Percentiles rank a stretch among this genome's conserved stretches.
Evolutionary conservation across 2,888 invertebrate genomes (phyloP).

Genomic region (Drosophila lutescens): DNA sequence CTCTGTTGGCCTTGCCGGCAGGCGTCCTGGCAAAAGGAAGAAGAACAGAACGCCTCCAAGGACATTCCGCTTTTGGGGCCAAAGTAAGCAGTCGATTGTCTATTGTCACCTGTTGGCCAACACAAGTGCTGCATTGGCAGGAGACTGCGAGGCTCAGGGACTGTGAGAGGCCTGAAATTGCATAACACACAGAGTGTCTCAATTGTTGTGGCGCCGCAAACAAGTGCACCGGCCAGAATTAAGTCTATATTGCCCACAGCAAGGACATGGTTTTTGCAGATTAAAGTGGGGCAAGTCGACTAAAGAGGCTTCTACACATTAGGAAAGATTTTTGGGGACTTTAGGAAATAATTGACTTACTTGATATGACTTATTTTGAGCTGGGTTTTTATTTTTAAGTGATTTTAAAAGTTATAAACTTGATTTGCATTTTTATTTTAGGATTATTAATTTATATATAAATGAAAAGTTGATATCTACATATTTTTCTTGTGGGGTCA

Average conservation of each 20-base stretch:
- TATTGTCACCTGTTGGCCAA: constrained; percentile 8
- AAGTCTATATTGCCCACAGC: neutral
- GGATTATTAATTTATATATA: too few relatives aligned
- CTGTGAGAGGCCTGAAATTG: neutral
- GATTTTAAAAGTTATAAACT: too few relatives aligned
- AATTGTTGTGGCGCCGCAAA: neutral
- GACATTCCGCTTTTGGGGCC: constrained; percentile 7
- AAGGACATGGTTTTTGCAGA: neutral
- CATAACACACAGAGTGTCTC: neutral
- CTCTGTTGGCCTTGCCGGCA: constrained; percentile 7
- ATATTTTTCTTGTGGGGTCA: too few relatives aligned
- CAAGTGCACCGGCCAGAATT: neutral
- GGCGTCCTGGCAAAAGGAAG: neutral
- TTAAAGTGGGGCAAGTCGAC: neutral
- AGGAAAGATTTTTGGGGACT: too few relatives aligned
- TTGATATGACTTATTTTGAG: too few relatives aligned
- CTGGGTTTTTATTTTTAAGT: too few relatives aligned
- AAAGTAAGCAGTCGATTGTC: constrained; percentile 1
- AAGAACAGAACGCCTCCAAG: neutral
- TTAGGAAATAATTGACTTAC: neutral
- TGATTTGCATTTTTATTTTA: too few relatives aligned
- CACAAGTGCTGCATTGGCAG: neutral
- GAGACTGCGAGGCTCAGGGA: neutral
- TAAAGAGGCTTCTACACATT: neutral
- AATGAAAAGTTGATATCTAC: too few relatives aligned